Evolutionary conservation across 2,113 vertebrate species (phyloP), one percentile per base, ranked within the genome.

Genomic region (Gadus macrocephalus): DNA sequence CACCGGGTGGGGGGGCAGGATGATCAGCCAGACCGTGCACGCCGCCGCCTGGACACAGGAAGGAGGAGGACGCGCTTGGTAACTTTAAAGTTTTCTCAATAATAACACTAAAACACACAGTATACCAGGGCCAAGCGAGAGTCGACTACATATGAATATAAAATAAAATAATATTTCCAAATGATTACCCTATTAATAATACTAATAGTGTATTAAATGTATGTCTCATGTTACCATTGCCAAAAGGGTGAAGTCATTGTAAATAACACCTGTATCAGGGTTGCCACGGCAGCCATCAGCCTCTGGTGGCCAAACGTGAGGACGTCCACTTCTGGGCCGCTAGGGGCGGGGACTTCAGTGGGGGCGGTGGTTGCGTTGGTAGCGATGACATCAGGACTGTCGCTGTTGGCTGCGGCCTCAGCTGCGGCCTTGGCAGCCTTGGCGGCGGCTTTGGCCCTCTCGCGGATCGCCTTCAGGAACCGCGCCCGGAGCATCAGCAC

Each of bases 401-500:
- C 83, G 0, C 82, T 83, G 53, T 86, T 86, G 3, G 88, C 69
- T 3, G 82, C 90, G 60, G 90, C 90, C 69, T 92, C 89, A 0
- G 90, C 80, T 12, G 90, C 88, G 0, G 89, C 91, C 5, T 90
- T 92, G 0, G 88, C 91, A 17, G 90, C 91, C 78, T 89, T 92
- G 5, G 87, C 59, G 1, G 83, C 90, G 31, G 85, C 82, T 72
- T 90, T 93, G 42, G 80, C 71, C 53, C 60, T 70, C 15, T 53
- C 7, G 0, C 86, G 81, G 3, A 27, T 76, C 2, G 84, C 88
- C 77, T 91, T 92, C n/a, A 91, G 83, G 14, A 86, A 86, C 80
- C 86, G 88, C 15, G 93, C 94, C 20, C 92, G 89, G 61, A 94
- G 76, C 92, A 94, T 94, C 66, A 95, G 78, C 64, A 93, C 81